A percentile compares a stretch with the other conserved stretches of the same genome.
Evolutionary conservation across 2,113 vertebrate species (phyloP).

Genomic region (Dromaius novaehollandiae): DNA sequence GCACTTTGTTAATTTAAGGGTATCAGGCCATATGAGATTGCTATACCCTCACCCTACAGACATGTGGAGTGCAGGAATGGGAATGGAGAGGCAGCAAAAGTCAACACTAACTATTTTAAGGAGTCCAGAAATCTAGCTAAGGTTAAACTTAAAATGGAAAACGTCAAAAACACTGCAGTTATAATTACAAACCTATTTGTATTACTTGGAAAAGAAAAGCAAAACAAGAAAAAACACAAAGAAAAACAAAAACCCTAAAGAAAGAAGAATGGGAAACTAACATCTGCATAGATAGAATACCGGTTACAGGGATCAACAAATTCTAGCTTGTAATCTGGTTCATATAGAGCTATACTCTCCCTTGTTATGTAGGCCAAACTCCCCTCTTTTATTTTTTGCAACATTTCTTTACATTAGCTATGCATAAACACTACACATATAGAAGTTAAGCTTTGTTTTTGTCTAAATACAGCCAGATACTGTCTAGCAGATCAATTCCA

Average conservation of each 20-base stretch:
- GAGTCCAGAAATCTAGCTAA: neutral
- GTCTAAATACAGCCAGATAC: neutral
- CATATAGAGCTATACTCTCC: neutral
- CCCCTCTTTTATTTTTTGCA: neutral
- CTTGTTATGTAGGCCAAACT: neutral
- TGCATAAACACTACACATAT: neutral
- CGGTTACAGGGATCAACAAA: neutral
- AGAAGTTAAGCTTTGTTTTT: neutral
- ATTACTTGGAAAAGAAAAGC: neutral
- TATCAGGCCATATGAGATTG: neutral
- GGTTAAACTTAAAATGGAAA: neutral
- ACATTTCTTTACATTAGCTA: neutral
- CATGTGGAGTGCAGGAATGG: accelerated
- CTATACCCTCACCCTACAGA: neutral
- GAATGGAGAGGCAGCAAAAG: neutral
- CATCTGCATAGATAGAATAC: neutral
- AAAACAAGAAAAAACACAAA: too few relatives aligned
- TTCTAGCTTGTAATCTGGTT: neutral
- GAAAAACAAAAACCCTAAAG: neutral
- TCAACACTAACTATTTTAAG: neutral
- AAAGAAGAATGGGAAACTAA: neutral
- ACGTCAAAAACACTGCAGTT: neutral
- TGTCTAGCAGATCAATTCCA: neutral
- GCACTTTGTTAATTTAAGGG: neutral
- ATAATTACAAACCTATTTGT: neutral